These are phyloP conservation scores for human DNA, from an alignment of 2,113 vertebrate genomes.

Conservation along the genomic window DNA sequence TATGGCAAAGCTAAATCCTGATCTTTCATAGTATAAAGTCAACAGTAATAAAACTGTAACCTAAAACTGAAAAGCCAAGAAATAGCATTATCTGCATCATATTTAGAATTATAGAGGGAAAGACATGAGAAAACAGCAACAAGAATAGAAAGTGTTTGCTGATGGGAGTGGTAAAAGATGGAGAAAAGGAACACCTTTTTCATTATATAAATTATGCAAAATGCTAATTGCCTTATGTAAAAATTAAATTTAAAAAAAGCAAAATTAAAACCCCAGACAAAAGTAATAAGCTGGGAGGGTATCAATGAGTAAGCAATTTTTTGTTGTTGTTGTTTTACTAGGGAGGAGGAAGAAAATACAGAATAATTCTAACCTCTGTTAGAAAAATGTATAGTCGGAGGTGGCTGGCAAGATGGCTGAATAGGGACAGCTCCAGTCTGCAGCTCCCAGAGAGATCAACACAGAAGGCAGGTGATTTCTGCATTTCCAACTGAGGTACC, in stretches of 20 bases:
- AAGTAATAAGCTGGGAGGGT: background rate
- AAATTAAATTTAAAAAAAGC: background rate
- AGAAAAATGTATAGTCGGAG: background rate
- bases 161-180: no score
- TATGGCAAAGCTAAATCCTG: background rate
- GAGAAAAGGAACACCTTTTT: background rate
- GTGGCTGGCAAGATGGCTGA: no score
- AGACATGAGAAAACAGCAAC: background rate
- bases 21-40: background rate
- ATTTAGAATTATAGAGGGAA: background rate
- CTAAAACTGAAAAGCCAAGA: background rate
- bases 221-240: background rate
- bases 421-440: no score
- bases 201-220: background rate
- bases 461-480: no score
- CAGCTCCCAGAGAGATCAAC: no score
- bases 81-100: background rate
- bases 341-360: background rate
- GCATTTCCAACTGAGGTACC: no score
- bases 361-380: background rate
- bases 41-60: background rate
- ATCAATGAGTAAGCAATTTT: background rate
- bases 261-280: background rate
- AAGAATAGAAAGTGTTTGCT: background rate
- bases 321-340: background rate